Base-by-base conservation (phyloP, 2,113 vertebrate species). In the Hypomesus transpacificus region DNA sequence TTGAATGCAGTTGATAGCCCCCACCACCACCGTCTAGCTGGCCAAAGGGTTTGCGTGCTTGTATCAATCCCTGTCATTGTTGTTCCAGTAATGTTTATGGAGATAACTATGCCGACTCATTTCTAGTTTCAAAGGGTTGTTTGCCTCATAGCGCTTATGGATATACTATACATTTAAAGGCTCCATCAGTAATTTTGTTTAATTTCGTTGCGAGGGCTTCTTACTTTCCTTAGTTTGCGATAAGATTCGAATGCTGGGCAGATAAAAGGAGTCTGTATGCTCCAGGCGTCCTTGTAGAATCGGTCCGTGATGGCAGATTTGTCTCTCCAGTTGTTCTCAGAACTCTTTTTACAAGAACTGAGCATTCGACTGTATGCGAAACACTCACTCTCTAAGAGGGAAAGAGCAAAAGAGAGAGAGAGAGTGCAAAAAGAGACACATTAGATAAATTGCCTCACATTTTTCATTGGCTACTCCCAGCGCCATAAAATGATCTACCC, bases 251-350 rank as follows among this genome's bases (percentile, higher is more conserved):
- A 64, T 72, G 70, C 68, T 3, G 52, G 67, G 69, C 53, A 82
- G 80, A 85, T 87, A 80, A 87, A 75, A 80, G 77, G 64, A 70
- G 66, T 77, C 53, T 76, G 58, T 65, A 57, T 64, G 67, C 80
- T 72, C 34, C 56, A 75, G 73, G 78, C 63, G 9, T 81, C 83
- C 64, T 70, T 69, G 22, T 57, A 69, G 78, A 79, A 76, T 75
- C 64, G n/a, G 67, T 22, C 59, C 26, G 51, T 77, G 68, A 86
- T 85, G 83, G 77, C 67, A 68, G 70, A 72, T 77, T 86, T 86
- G 78, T 83, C 72, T 81, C 59, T 62, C 14, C 67, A 54, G 21
- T 56, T 69, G 79, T 72, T 72, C 70, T 79, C 64, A 61, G 63
- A 73, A 66, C 77, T 83, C 77, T 58, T 79, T 74, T 82, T 81